These are phyloP conservation scores for Phoeniculus purpureus DNA, from an alignment of 2,797 vertebrate genomes.

Conservation along the genomic window DNA sequence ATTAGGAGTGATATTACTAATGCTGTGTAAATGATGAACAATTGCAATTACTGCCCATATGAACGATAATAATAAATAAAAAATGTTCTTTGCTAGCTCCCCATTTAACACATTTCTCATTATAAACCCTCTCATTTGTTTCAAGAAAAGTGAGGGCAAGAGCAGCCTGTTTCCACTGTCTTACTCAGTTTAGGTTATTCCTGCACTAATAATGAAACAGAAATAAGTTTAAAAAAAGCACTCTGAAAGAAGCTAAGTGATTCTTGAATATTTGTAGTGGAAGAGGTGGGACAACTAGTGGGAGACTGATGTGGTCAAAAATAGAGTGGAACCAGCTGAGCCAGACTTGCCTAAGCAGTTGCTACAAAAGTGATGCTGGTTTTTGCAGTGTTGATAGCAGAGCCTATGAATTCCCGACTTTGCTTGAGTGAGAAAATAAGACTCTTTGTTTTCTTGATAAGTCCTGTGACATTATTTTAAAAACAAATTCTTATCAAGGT, in stretches of 20 bases:
- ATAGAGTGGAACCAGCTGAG: neutral
- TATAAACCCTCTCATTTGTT: neutral
- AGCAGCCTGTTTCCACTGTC: neutral
- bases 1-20: constrained; percentile 3
- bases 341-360: neutral
- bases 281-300: neutral
- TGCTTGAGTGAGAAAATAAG: neutral
- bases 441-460: neutral
- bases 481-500: neutral
- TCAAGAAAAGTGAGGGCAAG: neutral
- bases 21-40: neutral
- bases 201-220: neutral
- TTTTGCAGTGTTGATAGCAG: neutral
- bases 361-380: neutral
- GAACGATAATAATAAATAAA: neutral
- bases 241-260: neutral
- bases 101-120: neutral
- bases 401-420: neutral
- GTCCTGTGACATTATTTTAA: neutral
- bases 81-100: neutral
- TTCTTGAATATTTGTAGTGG: neutral
- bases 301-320: neutral
- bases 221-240: neutral
- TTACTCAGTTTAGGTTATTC: neutral
- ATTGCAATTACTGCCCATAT: neutral